Conservation (phyloP, 1,140 invertebrate genomes). For the Cherax quadricarinatus region DNA sequence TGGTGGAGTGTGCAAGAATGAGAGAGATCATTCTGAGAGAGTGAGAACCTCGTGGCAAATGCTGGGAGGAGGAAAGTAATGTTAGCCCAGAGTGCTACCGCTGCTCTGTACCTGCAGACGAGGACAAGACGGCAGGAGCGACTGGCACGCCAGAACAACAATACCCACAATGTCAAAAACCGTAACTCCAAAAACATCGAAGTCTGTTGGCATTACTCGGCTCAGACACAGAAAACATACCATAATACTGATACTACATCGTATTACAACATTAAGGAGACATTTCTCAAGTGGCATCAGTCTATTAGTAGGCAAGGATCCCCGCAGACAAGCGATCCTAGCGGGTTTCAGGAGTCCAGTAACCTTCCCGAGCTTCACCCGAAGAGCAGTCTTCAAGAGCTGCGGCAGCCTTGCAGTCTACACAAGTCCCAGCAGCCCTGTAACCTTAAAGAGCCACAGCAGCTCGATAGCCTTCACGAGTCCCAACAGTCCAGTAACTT, state of each 20-base stretch:
- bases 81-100: constrained; percentile 55
- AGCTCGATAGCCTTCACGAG: neutral
- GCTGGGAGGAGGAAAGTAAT: constrained; percentile 11
- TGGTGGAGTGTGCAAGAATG: neutral
- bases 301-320: neutral
- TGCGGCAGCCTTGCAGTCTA: neutral
- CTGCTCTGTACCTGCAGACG: constrained; percentile 53
- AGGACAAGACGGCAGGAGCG: constrained; percentile 33
- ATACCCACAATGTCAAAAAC: constrained; percentile 31
- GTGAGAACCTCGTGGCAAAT: neutral
- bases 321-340: neutral
- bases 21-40: neutral
- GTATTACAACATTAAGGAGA: neutral
- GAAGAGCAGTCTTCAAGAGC: neutral
- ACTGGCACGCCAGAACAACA: constrained; percentile 5
- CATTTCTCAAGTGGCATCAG: neutral
- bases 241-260: neutral
- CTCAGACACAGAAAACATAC: neutral
- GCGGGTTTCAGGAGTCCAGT: neutral
- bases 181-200: neutral
- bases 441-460: neutral
- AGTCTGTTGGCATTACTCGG: neutral
- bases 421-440: neutral
- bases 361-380: neutral
- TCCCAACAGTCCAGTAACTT: neutral